Conservation (phyloP, 1,140 invertebrate genomes). For the Ceratina japonica region DNA sequence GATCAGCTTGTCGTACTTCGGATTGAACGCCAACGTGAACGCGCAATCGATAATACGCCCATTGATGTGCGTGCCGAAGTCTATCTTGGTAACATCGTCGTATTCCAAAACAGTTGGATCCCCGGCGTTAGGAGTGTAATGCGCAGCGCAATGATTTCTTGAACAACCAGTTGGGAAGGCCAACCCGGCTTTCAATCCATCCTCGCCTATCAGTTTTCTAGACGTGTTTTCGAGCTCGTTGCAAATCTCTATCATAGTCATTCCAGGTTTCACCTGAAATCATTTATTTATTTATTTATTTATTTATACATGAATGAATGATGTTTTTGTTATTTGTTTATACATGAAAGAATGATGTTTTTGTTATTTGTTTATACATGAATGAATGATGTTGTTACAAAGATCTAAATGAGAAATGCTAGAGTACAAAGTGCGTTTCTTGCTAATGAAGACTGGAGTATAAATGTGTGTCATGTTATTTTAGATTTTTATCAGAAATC, state of each 20-base stretch:
- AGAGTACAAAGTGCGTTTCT: no score
- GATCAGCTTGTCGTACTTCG: constrained; percentile 96
- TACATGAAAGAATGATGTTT: no score
- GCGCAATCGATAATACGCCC: constrained; percentile 99
- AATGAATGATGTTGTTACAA: neutral
- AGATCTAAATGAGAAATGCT: no score
- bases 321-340: no score
- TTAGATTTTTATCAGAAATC: no score
- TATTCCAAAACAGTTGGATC: constrained; percentile 96
- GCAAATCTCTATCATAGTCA: constrained; percentile 99
- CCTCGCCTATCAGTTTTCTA: constrained; percentile 95
- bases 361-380: no score
- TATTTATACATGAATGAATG: no score
- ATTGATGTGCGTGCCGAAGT: constrained; percentile 99
- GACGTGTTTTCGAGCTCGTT: constrained; percentile 97
- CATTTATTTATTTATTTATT: neutral
- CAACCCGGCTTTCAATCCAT: constrained; percentile 96
- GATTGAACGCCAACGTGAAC: constrained; percentile 98
- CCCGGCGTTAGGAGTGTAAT: constrained; percentile 99
- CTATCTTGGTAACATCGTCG: constrained; percentile 99
- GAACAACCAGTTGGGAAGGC: constrained; percentile 99
- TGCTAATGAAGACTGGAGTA: no score
- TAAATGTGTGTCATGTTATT: no score
- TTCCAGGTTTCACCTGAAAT: constrained; percentile 94
- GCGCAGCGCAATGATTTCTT: constrained; percentile 98